Evolutionary conservation across 2,888 invertebrate species (phyloP).

Genomic region (Heteromyza rotundicornis): DNA sequence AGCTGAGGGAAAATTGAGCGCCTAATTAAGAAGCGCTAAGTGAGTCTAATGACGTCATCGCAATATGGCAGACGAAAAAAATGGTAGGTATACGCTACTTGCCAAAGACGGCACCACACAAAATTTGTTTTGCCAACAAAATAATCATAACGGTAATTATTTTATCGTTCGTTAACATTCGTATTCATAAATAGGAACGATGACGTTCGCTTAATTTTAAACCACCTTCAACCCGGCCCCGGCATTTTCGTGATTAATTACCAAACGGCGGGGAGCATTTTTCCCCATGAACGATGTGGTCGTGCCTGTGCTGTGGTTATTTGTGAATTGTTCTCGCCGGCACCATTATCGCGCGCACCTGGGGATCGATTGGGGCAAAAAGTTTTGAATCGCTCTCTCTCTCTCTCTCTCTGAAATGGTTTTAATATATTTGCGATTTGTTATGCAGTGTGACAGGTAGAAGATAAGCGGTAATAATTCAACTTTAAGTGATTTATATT

Average conservation of each 20-base stretch:
- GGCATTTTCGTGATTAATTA: constrained; percentile 24
- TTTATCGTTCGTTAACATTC: constrained; percentile 43
- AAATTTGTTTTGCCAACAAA: constrained; percentile 24
- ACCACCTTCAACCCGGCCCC: no score
- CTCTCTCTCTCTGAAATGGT: no score
- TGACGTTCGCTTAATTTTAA: constrained; percentile 8
- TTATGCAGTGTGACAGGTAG: constrained; percentile 25
- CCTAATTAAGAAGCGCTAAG: no score
- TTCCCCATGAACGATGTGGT: background rate
- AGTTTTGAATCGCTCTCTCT: no score
- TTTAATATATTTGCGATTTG: constrained; percentile 22
- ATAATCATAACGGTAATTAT: constrained; percentile 51
- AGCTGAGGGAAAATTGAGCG: no score
- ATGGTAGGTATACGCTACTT: no score
- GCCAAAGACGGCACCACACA: no score
- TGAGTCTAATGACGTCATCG: no score
- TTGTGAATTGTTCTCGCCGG: background rate
- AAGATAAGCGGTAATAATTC: constrained; percentile 19
- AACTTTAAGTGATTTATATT: no score
- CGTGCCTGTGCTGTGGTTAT: background rate
- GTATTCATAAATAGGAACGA: background rate
- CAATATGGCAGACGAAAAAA: no score
- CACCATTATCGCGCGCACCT: background rate
- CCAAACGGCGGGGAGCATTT: constrained; percentile 5
- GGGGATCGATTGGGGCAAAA: constrained; percentile 21